Base-by-base conservation (phyloP, 2,113 vertebrate genomes). In the Malaclemys terrapin region DNA sequence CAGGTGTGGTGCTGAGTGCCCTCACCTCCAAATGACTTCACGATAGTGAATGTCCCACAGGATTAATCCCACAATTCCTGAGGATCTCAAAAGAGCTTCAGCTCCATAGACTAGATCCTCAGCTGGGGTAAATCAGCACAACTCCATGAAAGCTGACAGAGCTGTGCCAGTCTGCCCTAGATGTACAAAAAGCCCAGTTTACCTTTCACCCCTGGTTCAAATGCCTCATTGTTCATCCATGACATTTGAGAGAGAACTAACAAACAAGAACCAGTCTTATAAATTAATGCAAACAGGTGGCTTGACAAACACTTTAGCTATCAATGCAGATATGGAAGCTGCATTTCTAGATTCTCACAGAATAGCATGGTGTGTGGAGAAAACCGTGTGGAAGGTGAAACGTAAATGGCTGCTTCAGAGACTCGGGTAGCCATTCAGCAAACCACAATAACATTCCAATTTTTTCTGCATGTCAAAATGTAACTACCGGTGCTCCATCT, bases 401-500 rank as follows among this genome's bases (percentile, higher is more conserved):
- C 62, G 20, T 95, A 8, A 76, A 93, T 96, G 20, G 62, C 87
- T 96, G 31, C 82, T 97, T 96, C 83, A 95, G 76, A 97, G 90
- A 95, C 89, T 81, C 91, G 17, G 11, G 49, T 76, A 91, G 95
- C 69, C 42, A 76, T 92, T 96, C 84, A 93, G 75, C 80, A 97
- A 98, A 93, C 35, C 42, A 94, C 72, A 93, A 83, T 96, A 81
- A 82, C 45, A 94, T 42, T 94, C 84, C 27, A 95, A 80, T 97
- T 95, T 97, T 95, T 97, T 82, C 85, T 92, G 31, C 17, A 27
- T 96, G 96, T 96, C 93, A 97, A 96, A 98, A 97, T 96, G 80
- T 96, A 97, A 95, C 86, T 96, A 87, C 2, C 22, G 65, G 83
- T 91, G 90, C 91, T 98, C 97, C 86, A 95, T 98, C 96, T 98